Evolutionary conservation across 2,888 invertebrate genomes (phyloP).

Genomic region (Eupithecia exiguata): DNA sequence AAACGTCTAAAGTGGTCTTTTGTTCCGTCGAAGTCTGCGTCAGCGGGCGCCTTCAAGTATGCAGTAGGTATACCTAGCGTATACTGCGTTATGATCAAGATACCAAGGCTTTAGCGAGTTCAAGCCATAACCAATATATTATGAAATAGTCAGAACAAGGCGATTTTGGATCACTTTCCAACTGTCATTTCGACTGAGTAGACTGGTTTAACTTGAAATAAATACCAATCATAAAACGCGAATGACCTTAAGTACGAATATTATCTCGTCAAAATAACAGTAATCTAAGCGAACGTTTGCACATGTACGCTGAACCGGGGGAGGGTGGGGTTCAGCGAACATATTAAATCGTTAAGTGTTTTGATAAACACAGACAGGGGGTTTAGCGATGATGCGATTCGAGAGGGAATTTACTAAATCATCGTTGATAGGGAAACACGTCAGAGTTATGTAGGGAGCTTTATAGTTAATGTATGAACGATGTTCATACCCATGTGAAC

Average conservation of each 20-base stretch:
- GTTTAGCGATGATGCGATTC: conserved; percentile 74
- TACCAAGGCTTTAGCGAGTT: too few relatives aligned
- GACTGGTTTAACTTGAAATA: neutral
- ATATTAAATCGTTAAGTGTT: conserved; percentile 83
- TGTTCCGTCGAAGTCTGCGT: too few relatives aligned
- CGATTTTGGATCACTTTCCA: neutral
- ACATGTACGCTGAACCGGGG: conserved; percentile 59
- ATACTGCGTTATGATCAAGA: too few relatives aligned
- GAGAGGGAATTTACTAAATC: conserved; percentile 74
- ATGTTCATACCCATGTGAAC: neutral
- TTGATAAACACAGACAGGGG: conserved; percentile 81
- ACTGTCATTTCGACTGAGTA: neutral
- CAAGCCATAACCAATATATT: neutral
- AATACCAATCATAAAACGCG: neutral
- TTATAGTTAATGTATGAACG: conserved; percentile 13
- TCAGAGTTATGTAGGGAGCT: neutral
- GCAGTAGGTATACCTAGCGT: too few relatives aligned
- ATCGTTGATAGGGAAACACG: conserved; percentile 61
- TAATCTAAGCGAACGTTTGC: conserved; percentile 63
- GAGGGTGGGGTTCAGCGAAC: conserved; percentile 72
- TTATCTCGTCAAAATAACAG: conserved; percentile 46
- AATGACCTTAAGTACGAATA: conserved; percentile 20
- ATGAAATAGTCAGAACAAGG: neutral
- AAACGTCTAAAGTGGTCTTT: too few relatives aligned
- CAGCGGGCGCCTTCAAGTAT: too few relatives aligned